Evolutionary conservation across 2,113 vertebrate genomes (phyloP).

Genomic region (Ochotona princeps): DNA sequence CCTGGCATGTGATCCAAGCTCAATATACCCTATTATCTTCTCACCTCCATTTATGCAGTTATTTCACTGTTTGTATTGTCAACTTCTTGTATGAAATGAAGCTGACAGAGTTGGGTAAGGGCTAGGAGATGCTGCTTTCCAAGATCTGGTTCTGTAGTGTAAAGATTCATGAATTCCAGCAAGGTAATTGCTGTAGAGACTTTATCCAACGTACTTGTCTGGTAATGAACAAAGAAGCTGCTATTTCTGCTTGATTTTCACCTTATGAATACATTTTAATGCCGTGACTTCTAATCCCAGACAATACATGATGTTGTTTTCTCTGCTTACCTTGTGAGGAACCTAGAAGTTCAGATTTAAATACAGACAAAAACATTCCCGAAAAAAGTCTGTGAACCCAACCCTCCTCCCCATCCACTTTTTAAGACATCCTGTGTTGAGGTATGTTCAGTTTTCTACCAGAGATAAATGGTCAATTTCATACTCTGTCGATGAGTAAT

Average conservation of each 20-base stretch:
- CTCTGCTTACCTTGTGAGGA: not conserved
- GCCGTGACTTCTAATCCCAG: not conserved
- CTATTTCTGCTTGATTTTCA: conserved; percentile 8
- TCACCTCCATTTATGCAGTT: not conserved
- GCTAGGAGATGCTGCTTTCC: not conserved
- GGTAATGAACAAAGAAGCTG: not conserved
- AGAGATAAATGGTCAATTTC: conserved; percentile 25
- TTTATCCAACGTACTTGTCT: not conserved
- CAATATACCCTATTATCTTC: not conserved
- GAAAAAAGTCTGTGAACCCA: not conserved
- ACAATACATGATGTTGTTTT: not conserved
- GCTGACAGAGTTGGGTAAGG: not conserved
- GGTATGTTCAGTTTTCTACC: not conserved
- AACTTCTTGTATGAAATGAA: not conserved
- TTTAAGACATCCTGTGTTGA: not conserved
- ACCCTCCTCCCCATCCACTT: not conserved
- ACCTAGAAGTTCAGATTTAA: not conserved
- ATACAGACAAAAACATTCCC: not conserved
- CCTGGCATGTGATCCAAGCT: not conserved
- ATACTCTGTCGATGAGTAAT: conserved; percentile 7
- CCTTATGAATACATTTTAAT: not conserved
- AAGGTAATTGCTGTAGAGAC: not conserved
- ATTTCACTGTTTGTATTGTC: not conserved
- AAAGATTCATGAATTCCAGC: not conserved
- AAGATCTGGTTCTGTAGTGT: not conserved